phyloP scores from a whole-genome alignment of 1,140 invertebrate genomes.

The Maniola jurtina region DNA sequence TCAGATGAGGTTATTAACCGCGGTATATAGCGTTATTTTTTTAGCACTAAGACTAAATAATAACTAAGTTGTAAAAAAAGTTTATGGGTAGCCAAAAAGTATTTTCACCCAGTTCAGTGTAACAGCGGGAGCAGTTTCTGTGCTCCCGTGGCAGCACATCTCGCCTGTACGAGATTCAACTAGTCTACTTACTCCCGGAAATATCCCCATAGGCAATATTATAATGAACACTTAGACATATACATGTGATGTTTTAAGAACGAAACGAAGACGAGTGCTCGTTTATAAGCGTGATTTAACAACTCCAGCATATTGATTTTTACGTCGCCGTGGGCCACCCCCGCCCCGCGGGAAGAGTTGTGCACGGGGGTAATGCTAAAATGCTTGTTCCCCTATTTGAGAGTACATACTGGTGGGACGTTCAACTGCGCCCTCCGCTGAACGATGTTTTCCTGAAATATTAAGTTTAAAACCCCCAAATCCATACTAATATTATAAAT shows the following conservation, averaged over 20 bases:
- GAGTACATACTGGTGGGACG: conserved; percentile 76
- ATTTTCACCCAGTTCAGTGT: too few relatives aligned
- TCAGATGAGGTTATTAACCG: too few relatives aligned
- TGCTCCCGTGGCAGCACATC: too few relatives aligned
- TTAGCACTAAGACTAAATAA: too few relatives aligned
- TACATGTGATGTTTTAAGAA: conserved; percentile 71
- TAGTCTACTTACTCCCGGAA: background rate
- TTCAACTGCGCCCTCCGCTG: conserved; percentile 48
- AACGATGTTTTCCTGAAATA: conserved; percentile 52
- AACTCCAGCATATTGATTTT: conserved; percentile 86
- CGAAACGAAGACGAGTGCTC: conserved; percentile 82
- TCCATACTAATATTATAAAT: conserved; percentile 16
- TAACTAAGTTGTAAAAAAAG: too few relatives aligned
- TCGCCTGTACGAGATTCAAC: background rate
- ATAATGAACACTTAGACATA: conserved; percentile 39
- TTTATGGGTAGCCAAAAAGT: too few relatives aligned
- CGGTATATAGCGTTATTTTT: too few relatives aligned
- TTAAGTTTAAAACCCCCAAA: conserved; percentile 56
- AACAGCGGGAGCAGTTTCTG: too few relatives aligned
- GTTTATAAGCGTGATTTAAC: conserved; percentile 86
- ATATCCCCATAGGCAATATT: background rate
- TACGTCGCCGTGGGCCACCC: conserved; percentile 78
- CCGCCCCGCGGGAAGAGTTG: conserved; percentile 78
- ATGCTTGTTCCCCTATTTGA: conserved; percentile 79
- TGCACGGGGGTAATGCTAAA: conserved; percentile 79